Percentiles rank a stretch among this genome's conserved stretches.
phyloP scores from a whole-genome alignment of 2,113 vertebrate genomes.

The Labrus mixtus region DNA sequence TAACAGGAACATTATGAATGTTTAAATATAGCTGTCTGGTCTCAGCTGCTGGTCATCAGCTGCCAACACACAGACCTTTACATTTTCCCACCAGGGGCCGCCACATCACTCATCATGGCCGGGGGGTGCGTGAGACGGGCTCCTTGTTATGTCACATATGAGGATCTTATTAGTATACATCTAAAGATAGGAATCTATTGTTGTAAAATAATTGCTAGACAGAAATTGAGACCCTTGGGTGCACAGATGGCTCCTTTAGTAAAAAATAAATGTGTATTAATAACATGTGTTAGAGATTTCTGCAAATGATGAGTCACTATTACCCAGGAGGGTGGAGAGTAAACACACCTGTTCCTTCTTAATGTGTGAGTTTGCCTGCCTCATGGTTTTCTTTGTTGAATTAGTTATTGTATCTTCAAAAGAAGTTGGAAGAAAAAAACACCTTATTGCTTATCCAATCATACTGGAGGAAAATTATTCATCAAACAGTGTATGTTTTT shows the following conservation, averaged over 20 bases:
- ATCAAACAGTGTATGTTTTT: background rate
- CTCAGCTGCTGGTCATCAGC: slow-evolving; percentile 59
- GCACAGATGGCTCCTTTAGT: background rate
- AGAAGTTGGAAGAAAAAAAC: background rate
- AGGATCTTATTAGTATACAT: background rate
- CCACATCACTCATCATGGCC: slow-evolving; percentile 64
- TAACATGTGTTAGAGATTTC: slow-evolving; percentile 23
- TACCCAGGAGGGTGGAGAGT: slow-evolving; percentile 36
- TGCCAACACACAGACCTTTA: slow-evolving; percentile 48
- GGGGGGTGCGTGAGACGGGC: background rate
- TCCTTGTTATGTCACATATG: background rate
- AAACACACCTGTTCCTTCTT: slow-evolving; percentile 55
- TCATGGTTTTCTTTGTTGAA: background rate
- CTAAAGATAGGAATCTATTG: background rate
- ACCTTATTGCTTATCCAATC: background rate
- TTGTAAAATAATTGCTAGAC: background rate
- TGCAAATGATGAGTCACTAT: slow-evolving; percentile 50
- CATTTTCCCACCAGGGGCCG: slow-evolving; percentile 75
- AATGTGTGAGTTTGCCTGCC: slow-evolving; percentile 23
- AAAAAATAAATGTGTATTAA: slow-evolving; percentile 1
- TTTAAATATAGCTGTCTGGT: slow-evolving; percentile 56
- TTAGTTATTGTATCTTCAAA: background rate
- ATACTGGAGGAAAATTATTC: background rate
- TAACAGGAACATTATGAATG: slow-evolving; percentile 37
- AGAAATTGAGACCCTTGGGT: background rate